phyloP scores from a whole-genome alignment of 2,113 vertebrate genomes.

The Tretioscincus oriximinensis region DNA sequence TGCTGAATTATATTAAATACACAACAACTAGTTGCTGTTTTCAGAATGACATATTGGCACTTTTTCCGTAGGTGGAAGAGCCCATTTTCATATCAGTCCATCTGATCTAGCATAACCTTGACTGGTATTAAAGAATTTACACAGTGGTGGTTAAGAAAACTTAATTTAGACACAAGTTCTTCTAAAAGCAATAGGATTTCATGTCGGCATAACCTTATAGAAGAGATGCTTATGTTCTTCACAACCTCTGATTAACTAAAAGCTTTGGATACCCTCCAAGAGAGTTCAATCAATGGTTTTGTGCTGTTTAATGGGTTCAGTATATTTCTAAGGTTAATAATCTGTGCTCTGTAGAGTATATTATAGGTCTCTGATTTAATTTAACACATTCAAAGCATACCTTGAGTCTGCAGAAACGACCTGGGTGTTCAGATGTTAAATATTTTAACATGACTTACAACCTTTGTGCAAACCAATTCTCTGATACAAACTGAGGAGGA shows the following conservation, averaged over 20 bases:
- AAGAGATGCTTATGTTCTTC: neutral
- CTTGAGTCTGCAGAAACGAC: neutral
- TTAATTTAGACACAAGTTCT: neutral
- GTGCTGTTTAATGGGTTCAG: neutral
- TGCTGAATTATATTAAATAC: no score
- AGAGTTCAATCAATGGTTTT: neutral
- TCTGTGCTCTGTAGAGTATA: neutral
- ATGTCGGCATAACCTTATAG: neutral
- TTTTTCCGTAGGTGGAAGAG: no score
- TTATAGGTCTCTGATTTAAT: conserved; percentile 13
- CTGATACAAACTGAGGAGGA: neutral
- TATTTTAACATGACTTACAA: neutral
- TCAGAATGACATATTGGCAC: no score
- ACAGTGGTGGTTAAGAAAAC: neutral
- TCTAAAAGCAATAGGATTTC: neutral
- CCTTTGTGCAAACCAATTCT: neutral
- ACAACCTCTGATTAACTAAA: conserved; percentile 9
- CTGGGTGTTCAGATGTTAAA: neutral
- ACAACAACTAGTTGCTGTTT: no score
- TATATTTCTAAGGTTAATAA: conserved; percentile 13
- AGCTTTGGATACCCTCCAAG: conserved; percentile 7
- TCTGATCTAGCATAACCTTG: neutral
- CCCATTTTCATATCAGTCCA: neutral
- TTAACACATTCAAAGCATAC: conserved; percentile 5
- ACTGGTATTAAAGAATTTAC: neutral